These are phyloP conservation scores for Stomatorhinus ivindoensis DNA, from an alignment of 2,113 vertebrate genomes.

Conservation along the genomic window DNA sequence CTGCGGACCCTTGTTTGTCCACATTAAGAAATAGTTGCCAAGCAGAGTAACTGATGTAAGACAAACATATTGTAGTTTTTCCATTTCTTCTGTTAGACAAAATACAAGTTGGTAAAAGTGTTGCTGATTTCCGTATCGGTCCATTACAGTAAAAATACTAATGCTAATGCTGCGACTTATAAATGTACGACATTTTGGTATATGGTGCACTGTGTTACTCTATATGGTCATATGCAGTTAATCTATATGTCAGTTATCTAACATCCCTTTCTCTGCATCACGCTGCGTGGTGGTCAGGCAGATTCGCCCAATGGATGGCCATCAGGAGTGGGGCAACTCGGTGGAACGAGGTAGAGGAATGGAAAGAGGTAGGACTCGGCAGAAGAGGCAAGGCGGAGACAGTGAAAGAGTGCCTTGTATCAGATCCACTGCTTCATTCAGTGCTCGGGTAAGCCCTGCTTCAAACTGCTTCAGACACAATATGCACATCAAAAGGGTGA, in stretches of 20 bases:
- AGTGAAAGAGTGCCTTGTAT: conserved; percentile 41
- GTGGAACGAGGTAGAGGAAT: conserved; percentile 56
- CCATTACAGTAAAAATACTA: no score
- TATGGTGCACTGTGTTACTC: neutral
- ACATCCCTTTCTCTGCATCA: neutral
- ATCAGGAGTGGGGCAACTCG: conserved; percentile 35
- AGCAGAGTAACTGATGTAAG: neutral
- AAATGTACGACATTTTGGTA: neutral
- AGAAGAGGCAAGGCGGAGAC: conserved; percentile 42
- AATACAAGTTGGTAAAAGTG: neutral
- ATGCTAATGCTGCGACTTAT: no score
- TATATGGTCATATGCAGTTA: neutral
- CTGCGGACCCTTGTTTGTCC: neutral
- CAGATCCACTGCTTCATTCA: conserved; percentile 41
- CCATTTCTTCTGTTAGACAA: neutral
- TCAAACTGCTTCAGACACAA: conserved; percentile 24
- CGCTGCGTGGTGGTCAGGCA: conserved; percentile 29
- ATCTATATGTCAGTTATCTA: no score
- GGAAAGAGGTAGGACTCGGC: conserved; percentile 57
- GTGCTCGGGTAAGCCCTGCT: conserved; percentile 38
- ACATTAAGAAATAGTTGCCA: neutral
- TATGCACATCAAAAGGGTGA: neutral
- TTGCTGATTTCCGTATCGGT: neutral
- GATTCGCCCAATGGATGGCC: conserved; percentile 36
- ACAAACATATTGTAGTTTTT: neutral